These are phyloP conservation scores for Pyxicephalus adspersus DNA, from an alignment of 2,113 vertebrate genomes.

Conservation along the genomic window DNA sequence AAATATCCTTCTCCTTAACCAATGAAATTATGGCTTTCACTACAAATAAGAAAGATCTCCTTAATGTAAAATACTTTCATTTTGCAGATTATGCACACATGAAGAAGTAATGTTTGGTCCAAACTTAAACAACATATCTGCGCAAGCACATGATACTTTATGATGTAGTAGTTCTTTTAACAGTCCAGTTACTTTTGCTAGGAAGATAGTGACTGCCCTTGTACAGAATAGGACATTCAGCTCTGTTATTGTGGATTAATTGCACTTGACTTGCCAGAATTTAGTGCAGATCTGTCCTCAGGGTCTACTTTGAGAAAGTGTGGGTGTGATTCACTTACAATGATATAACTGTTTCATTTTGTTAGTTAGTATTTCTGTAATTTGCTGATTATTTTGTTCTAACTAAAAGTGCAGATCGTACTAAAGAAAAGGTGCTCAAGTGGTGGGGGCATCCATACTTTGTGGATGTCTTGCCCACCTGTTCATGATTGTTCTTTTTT, in stretches of 20 bases:
- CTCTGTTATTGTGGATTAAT: slow-evolving; percentile 73
- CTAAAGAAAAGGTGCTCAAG: slow-evolving; percentile 70
- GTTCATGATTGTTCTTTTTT: slow-evolving; percentile 59
- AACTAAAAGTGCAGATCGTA: slow-evolving; percentile 70
- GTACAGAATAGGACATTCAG: slow-evolving; percentile 74
- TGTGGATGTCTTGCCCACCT: slow-evolving; percentile 46
- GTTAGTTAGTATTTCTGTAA: slow-evolving; percentile 68
- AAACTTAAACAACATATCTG: slow-evolving; percentile 69
- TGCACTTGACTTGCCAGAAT: slow-evolving; percentile 69
- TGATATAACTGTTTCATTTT: slow-evolving; percentile 65
- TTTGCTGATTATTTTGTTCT: slow-evolving; percentile 65
- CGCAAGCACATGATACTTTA: slow-evolving; percentile 69
- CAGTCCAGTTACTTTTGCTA: slow-evolving; percentile 73
- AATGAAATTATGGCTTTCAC: slow-evolving; percentile 57
- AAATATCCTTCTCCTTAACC: slow-evolving; percentile 66
- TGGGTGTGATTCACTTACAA: slow-evolving; percentile 69
- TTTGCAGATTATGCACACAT: slow-evolving; percentile 75
- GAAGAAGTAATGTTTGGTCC: slow-evolving; percentile 72
- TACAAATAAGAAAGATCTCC: slow-evolving; percentile 66
- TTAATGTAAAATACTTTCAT: slow-evolving; percentile 74
- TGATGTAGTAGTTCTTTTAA: slow-evolving; percentile 74
- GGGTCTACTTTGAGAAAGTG: slow-evolving; percentile 70
- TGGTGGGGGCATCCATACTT: slow-evolving; percentile 65
- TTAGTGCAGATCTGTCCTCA: slow-evolving; percentile 72
- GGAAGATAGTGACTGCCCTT: slow-evolving; percentile 73